phyloP scores from a whole-genome alignment of 1,140 invertebrate genomes.

The Nephila pilipes region DNA sequence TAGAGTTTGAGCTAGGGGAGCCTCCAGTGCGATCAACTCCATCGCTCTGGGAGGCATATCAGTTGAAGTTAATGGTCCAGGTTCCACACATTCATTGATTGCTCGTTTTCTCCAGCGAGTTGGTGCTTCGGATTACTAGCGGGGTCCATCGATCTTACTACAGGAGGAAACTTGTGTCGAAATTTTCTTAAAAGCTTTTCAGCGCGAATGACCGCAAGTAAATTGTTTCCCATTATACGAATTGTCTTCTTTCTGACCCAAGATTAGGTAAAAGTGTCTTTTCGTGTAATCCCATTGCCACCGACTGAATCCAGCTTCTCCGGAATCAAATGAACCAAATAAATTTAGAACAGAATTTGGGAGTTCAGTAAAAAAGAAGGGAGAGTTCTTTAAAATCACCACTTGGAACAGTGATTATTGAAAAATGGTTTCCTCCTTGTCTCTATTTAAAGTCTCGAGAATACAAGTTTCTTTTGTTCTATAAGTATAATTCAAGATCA shows the following conservation, averaged over 20 bases:
- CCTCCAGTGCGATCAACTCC: constrained; percentile 4
- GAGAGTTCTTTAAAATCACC: not conserved
- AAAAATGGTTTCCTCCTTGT: not conserved
- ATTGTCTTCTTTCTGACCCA: constrained; percentile 56
- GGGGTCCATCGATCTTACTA: constrained; percentile 55
- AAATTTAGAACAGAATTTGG: constrained; percentile 56
- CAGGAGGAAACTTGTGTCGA: constrained; percentile 49
- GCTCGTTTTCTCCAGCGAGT: not conserved
- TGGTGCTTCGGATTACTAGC: not conserved
- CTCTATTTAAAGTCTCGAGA: not conserved
- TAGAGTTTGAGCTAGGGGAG: not conserved
- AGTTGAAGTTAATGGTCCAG: constrained; percentile 54
- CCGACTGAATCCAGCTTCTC: constrained; percentile 21
- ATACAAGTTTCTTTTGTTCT: too few relatives aligned
- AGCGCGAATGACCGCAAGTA: constrained; percentile 71
- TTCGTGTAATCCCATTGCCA: constrained; percentile 50
- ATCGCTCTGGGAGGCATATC: constrained; percentile 41
- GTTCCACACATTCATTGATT: constrained; percentile 53
- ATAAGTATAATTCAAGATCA: too few relatives aligned
- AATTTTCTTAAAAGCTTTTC: constrained; percentile 77
- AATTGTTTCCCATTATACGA: constrained; percentile 71
- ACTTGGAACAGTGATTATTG: not conserved
- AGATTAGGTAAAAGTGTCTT: constrained; percentile 76
- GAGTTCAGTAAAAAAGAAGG: not conserved
- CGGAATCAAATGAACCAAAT: constrained; percentile 37